phyloP scores from a whole-genome alignment of 2,797 vertebrate genomes.

The Hylomyscus alleni region DNA sequence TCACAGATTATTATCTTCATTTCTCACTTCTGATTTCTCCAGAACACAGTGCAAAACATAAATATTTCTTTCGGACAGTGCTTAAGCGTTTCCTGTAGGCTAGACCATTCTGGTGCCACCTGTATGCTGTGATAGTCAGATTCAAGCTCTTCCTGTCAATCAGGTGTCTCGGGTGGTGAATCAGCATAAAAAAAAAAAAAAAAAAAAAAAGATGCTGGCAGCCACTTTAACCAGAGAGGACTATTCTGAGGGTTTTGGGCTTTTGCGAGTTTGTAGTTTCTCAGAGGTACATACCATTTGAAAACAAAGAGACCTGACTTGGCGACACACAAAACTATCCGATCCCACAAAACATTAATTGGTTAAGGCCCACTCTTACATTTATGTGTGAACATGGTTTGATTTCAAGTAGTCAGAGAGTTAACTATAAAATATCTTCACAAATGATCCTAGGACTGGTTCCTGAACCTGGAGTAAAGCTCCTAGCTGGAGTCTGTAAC shows the following conservation, averaged over 20 bases:
- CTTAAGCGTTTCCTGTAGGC: not conserved
- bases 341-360: not conserved
- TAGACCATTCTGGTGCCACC: not conserved
- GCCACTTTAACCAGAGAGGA: not conserved
- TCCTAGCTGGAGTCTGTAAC: not conserved
- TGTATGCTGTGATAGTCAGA: not conserved
- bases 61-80: constrained; percentile 1
- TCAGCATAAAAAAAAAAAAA: constrained; percentile 27
- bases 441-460: not conserved
- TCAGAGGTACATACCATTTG: not conserved
- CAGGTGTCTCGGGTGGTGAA: constrained; percentile 27
- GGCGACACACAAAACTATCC: not conserved
- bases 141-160: not conserved
- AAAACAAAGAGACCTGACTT: constrained; percentile 50
- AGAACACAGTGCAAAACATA: not conserved
- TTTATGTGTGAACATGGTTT: not conserved
- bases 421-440: constrained; percentile 1
- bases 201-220: constrained; percentile 15
- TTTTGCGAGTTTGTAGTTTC: not conserved
- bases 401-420: constrained; percentile 3
- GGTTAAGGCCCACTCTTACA: not conserved
- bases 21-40: constrained; percentile 55
- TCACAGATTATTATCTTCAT: constrained; percentile 67
- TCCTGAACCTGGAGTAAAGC: not conserved
- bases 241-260: not conserved